These are phyloP conservation scores for Notolepis coatsorum DNA, from an alignment of 2,797 vertebrate genomes.

Conservation along the genomic window DNA sequence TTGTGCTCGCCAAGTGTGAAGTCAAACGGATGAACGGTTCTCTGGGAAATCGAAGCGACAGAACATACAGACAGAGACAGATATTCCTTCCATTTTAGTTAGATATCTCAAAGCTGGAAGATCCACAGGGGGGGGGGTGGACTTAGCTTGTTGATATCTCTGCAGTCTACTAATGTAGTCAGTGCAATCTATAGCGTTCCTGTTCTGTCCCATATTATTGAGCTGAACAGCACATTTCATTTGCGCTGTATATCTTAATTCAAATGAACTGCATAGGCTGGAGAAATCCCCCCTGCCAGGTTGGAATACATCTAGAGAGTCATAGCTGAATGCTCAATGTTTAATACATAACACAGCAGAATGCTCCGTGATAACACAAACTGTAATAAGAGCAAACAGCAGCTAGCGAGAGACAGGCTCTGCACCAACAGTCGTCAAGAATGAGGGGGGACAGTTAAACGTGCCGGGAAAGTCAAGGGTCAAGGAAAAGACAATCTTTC, in stretches of 20 bases:
- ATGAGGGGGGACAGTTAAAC: neutral
- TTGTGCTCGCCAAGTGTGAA: no score
- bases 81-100: no score
- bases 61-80: no score
- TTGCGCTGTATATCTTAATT: constrained; percentile 26
- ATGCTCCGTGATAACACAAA: constrained; percentile 50
- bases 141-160: neutral
- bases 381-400: constrained; percentile 55
- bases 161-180: neutral
- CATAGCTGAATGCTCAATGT: constrained; percentile 50
- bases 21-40: no score
- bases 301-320: constrained; percentile 19
- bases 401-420: no score
- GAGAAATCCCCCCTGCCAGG: constrained; percentile 18
- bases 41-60: no score
- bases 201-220: constrained; percentile 15
- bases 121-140: neutral
- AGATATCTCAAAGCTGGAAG: neutral
- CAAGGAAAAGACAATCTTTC: no score
- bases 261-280: constrained; percentile 43
- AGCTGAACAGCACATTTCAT: constrained; percentile 3
- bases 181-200: neutral
- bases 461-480: no score
- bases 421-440: constrained; percentile 1
- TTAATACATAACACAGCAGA: constrained; percentile 39